Percentiles rank a stretch among this genome's conserved stretches.
These are phyloP conservation scores for Pomatostomus ruficeps DNA, from an alignment of 2,113 vertebrate genomes.

Conservation along the genomic window DNA sequence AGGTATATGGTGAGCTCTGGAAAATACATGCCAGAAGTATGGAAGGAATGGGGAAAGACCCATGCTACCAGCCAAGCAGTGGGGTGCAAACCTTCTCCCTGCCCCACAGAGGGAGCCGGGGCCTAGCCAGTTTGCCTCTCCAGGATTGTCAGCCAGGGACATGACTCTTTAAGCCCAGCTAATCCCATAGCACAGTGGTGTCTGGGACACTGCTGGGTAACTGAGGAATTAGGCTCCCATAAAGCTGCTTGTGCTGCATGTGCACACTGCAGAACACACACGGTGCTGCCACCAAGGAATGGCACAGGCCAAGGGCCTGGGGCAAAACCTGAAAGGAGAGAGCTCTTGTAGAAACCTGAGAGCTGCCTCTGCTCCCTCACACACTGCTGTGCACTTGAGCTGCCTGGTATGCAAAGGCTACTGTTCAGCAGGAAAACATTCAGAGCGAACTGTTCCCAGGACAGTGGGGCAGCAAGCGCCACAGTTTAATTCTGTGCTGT, in stretches of 20 bases:
- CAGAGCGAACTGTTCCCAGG: background rate
- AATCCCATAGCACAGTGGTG: background rate
- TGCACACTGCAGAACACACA: background rate
- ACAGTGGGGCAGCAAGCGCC: background rate
- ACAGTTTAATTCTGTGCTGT: background rate
- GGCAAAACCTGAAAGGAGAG: background rate
- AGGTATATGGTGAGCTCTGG: background rate
- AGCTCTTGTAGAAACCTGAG: background rate
- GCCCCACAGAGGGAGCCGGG: background rate
- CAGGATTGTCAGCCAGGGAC: background rate
- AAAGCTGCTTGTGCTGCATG: background rate
- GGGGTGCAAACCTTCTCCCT: background rate
- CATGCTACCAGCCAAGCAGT: background rate
- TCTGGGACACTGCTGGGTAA: background rate
- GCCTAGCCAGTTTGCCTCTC: background rate
- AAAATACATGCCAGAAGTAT: background rate
- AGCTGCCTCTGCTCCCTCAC: background rate
- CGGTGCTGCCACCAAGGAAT: background rate
- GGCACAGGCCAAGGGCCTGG: too few relatives aligned
- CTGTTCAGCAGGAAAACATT: background rate
- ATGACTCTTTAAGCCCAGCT: background rate
- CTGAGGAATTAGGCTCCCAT: background rate
- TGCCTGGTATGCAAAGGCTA: background rate
- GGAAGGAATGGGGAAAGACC: background rate
- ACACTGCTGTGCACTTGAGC: background rate